These are phyloP conservation scores for Cavia porcellus DNA, from an alignment of 2,113 vertebrate genomes.

Conservation along the genomic window DNA sequence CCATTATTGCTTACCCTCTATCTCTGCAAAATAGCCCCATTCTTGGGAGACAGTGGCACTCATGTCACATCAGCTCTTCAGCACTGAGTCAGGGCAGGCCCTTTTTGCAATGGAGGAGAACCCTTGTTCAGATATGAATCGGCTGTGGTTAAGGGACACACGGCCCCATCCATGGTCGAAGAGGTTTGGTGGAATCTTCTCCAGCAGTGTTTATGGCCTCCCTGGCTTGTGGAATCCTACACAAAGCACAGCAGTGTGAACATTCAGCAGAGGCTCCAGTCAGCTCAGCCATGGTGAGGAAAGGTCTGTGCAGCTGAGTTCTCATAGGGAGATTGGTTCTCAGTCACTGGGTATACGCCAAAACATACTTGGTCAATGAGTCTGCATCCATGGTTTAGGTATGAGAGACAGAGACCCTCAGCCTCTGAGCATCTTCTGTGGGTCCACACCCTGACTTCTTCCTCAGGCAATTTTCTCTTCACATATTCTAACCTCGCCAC, in stretches of 20 bases:
- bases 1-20: background rate
- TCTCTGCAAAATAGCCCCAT: background rate
- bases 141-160: background rate
- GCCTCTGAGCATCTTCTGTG: too few relatives aligned
- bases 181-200: background rate
- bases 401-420: background rate
- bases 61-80: background rate
- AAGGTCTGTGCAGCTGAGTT: background rate
- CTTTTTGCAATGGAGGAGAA: background rate
- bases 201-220: background rate
- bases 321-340: background rate
- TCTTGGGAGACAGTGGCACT: background rate
- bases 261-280: background rate
- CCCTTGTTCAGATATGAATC: too few relatives aligned
- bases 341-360: background rate
- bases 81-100: background rate
- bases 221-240: fast-evolving
- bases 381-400: background rate
- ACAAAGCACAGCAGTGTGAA: too few relatives aligned
- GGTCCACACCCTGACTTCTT: background rate
- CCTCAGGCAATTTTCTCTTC: background rate
- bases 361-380: fast-evolving
- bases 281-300: background rate
- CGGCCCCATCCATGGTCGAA: fast-evolving
- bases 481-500: background rate